A percentile compares a stretch with the other conserved stretches of the same genome.
Conservation (phyloP, 2,888 invertebrate species). For the Deilephila porcellus region DNA sequence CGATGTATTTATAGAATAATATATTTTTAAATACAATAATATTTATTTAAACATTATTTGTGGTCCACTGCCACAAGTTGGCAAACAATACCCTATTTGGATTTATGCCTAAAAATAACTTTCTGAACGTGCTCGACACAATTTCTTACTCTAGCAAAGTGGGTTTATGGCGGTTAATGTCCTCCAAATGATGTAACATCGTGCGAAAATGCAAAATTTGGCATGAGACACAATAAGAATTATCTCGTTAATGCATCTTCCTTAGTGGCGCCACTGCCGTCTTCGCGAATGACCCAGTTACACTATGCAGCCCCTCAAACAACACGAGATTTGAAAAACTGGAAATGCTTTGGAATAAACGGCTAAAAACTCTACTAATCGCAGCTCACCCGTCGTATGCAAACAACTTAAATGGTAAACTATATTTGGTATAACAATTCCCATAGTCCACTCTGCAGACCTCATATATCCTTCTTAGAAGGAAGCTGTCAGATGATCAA, state of each 20-base stretch:
- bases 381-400: background rate
- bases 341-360: background rate
- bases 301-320: background rate
- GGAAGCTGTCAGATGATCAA: background rate
- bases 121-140: background rate
- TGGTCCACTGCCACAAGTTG: background rate
- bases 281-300: background rate
- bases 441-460: background rate
- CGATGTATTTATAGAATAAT: no score
- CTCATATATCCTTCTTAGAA: background rate
- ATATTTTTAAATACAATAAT: no score
- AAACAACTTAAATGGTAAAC: background rate
- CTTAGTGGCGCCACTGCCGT: background rate
- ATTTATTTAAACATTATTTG: background rate
- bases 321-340: background rate
- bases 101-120: conserved; percentile 32
- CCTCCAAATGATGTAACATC: background rate
- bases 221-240: background rate
- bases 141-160: conserved; percentile 10
- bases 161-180: conserved; percentile 3
- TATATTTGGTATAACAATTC: background rate
- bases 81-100: background rate
- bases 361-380: background rate
- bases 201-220: background rate
- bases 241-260: background rate